Conservation (phyloP, 2,113 vertebrate species). For the Xiphophorus hellerii region DNA sequence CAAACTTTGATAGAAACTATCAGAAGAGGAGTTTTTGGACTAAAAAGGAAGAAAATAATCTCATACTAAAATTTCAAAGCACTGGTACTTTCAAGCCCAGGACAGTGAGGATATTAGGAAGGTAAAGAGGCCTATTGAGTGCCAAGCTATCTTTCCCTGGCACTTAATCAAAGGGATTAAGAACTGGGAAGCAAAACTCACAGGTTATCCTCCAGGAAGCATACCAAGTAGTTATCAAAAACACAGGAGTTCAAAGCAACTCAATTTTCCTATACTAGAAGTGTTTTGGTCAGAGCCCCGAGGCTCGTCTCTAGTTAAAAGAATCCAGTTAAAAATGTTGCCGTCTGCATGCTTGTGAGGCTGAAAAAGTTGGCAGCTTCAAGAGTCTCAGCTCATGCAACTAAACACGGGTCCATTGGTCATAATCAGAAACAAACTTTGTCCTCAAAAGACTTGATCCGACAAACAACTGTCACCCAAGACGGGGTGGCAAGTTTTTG, state of each 20-base stretch:
- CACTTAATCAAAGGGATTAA: conserved; percentile 99
- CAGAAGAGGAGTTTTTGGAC: conserved; percentile 79
- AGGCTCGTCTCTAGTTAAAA: conserved; percentile 90
- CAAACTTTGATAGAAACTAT: conserved; percentile 78
- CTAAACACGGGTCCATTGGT: conserved; percentile 76
- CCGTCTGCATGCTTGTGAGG: conserved; percentile 86
- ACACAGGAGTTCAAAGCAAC: conserved; percentile 98
- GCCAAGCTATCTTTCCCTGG: conserved; percentile 93
- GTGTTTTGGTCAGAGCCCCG: conserved; percentile 89
- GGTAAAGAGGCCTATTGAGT: conserved; percentile 86
- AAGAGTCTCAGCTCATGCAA: conserved; percentile 75
- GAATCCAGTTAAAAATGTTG: conserved; percentile 89
- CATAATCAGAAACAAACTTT: conserved; percentile 52
- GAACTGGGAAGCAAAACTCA: conserved; percentile 94
- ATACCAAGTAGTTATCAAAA: conserved; percentile 99
- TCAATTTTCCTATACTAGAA: conserved; percentile 98
- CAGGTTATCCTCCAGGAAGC: conserved; percentile 99
- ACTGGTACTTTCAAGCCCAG: conserved; percentile 84
- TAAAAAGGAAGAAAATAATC: conserved; percentile 76
- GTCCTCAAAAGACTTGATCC: conserved; percentile 6
- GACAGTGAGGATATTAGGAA: conserved; percentile 81
- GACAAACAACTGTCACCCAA: conserved; percentile 38
- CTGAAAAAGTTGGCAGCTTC: conserved; percentile 50
- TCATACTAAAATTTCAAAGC: conserved; percentile 82
- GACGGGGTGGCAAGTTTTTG: background rate